A percentile compares a stretch with the other conserved stretches of the same genome.
Evolutionary conservation across 1,140 invertebrate genomes (phyloP).

Genomic region (Drosophila navojoa): DNA sequence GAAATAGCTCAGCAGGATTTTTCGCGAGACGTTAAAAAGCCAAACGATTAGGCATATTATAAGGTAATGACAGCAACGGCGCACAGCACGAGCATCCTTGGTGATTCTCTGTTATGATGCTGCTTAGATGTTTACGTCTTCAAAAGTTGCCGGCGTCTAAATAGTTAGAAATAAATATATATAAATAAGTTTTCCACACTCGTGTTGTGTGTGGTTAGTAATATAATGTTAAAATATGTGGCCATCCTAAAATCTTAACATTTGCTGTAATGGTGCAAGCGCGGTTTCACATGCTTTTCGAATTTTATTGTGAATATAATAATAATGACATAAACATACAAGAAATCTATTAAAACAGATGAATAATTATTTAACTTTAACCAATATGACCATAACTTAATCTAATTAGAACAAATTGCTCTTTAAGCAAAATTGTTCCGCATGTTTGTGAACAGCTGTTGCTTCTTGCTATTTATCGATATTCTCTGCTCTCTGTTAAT

Average conservation of each 20-base stretch:
- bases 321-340: background rate
- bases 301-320: background rate
- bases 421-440: too few species aligned
- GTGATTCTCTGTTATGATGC: background rate
- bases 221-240: background rate
- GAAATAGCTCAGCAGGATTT: slow-evolving; percentile 46
- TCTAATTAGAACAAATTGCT: too few species aligned
- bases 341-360: too few species aligned
- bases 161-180: background rate
- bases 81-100: slow-evolving; percentile 3
- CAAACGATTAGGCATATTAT: slow-evolving; percentile 7
- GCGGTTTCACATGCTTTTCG: background rate
- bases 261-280: background rate
- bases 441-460: too few species aligned
- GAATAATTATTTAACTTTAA: too few species aligned
- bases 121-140: background rate
- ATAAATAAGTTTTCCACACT: background rate
- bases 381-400: too few species aligned
- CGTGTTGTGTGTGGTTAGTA: slow-evolving; percentile 14
- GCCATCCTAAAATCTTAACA: background rate
- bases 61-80: background rate
- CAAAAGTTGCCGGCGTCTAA: background rate
- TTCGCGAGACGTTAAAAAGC: slow-evolving; percentile 1
- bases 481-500: background rate
- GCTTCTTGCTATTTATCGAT: background rate